Evolutionary conservation across 1,140 invertebrate genomes (phyloP).

Genomic region (Aphidius gifuensis): DNA sequence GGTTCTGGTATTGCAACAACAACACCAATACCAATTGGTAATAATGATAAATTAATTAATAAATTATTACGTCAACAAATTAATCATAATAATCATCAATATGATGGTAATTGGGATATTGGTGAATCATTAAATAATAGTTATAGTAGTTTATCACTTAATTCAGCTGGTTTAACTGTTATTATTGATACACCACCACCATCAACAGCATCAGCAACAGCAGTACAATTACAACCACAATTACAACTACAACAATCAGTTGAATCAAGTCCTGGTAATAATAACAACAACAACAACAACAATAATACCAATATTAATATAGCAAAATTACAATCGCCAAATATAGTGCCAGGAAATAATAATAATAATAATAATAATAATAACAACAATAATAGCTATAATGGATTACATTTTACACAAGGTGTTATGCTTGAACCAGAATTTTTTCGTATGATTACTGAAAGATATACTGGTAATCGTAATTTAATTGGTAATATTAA

Average conservation of each 20-base stretch:
- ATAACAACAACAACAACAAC: slow-evolving; percentile 24
- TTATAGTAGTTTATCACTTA: slow-evolving; percentile 57
- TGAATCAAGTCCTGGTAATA: slow-evolving; percentile 4
- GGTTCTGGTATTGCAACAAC: slow-evolving; percentile 58
- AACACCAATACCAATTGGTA: slow-evolving; percentile 47
- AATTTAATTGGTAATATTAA: slow-evolving; percentile 35
- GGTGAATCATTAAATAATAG: slow-evolving; percentile 56
- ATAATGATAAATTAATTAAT: slow-evolving; percentile 49
- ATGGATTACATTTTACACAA: slow-evolving; percentile 30
- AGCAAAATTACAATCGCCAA: slow-evolving; percentile 10
- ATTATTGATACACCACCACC: slow-evolving; percentile 59
- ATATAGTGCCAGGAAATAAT: slow-evolving; percentile 28
- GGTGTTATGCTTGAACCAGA: slow-evolving; percentile 32
- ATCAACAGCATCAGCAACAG: slow-evolving; percentile 38
- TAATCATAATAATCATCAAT: slow-evolving; percentile 34
- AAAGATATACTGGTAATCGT: slow-evolving; percentile 17
- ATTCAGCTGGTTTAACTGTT: slow-evolving; percentile 60
- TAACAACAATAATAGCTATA: slow-evolving; percentile 29
- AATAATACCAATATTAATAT: slow-evolving; percentile 13
- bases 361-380: no score
- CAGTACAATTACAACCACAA: slow-evolving; percentile 42
- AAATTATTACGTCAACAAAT: slow-evolving; percentile 46
- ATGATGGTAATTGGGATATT: slow-evolving; percentile 45
- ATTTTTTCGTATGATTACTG: slow-evolving; percentile 31
- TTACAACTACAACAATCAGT: slow-evolving; percentile 37